Percentiles rank a stretch among this genome's conserved stretches.
These are phyloP conservation scores for Cariama cristata DNA, from an alignment of 2,113 vertebrate genomes.

Conservation along the genomic window DNA sequence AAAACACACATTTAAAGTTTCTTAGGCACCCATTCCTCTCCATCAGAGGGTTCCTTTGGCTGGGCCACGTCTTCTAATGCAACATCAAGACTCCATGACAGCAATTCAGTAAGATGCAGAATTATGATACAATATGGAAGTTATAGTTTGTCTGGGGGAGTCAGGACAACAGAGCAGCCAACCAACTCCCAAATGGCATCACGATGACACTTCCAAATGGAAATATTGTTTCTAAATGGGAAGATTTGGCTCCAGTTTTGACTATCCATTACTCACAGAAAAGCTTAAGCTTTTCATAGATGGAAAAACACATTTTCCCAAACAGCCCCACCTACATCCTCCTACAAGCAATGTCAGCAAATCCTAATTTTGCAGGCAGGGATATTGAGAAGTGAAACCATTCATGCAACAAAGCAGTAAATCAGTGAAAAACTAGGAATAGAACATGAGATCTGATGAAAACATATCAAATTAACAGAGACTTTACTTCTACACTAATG, in stretches of 20 bases:
- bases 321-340: background rate
- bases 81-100: background rate
- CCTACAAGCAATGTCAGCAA: background rate
- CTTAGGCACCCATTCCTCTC: background rate
- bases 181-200: background rate
- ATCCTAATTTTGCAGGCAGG: constrained; percentile 5
- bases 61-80: background rate
- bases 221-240: background rate
- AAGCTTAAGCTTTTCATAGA: background rate
- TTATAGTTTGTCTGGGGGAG: background rate
- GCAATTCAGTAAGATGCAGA: background rate
- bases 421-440: constrained; percentile 19
- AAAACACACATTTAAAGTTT: background rate
- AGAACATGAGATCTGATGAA: background rate
- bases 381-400: background rate
- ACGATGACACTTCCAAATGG: background rate
- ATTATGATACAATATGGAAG: background rate
- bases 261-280: background rate
- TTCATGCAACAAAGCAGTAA: background rate
- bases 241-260: background rate
- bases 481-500: constrained; percentile 31
- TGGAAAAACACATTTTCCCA: background rate
- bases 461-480: background rate
- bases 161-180: background rate
- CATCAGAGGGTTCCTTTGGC: background rate